Evolutionary conservation across 2,113 vertebrate genomes (phyloP).

Genomic region (Caranx ignobilis): DNA sequence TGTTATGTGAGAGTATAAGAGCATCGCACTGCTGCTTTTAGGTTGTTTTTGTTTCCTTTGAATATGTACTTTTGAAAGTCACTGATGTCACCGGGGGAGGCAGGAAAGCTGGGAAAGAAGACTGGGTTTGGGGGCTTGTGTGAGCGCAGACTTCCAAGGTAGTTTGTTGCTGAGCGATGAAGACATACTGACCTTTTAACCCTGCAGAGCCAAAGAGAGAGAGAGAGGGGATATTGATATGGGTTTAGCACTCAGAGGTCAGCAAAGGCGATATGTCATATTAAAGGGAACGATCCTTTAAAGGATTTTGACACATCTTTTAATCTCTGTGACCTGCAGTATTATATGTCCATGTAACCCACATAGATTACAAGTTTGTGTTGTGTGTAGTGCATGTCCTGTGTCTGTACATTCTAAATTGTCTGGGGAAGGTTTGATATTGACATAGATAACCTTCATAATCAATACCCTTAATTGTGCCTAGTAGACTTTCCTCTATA

Average conservation of each 20-base stretch:
- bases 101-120: neutral
- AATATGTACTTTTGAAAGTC: neutral
- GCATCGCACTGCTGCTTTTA: neutral
- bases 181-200: conserved; percentile 45
- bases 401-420: neutral
- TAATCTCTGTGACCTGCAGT: neutral
- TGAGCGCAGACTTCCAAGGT: conserved; percentile 10
- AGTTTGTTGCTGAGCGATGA: conserved; percentile 47
- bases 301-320: conserved; percentile 17
- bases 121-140: neutral
- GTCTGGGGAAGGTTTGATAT: neutral
- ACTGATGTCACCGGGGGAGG: neutral
- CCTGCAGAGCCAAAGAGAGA: conserved; percentile 20
- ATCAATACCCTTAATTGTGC: neutral
- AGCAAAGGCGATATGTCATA: conserved; percentile 21
- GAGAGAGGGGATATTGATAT: conserved; percentile 26
- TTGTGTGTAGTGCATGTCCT: neutral
- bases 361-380: neutral
- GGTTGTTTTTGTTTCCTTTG: conserved; percentile 2
- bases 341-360: neutral
- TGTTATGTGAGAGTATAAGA: neutral
- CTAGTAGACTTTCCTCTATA: neutral
- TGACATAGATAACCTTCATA: neutral
- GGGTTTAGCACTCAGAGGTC: conserved; percentile 22
- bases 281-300: neutral